Conservation (phyloP, 2,888 invertebrate species). For the Dynastes grantii region DNA sequence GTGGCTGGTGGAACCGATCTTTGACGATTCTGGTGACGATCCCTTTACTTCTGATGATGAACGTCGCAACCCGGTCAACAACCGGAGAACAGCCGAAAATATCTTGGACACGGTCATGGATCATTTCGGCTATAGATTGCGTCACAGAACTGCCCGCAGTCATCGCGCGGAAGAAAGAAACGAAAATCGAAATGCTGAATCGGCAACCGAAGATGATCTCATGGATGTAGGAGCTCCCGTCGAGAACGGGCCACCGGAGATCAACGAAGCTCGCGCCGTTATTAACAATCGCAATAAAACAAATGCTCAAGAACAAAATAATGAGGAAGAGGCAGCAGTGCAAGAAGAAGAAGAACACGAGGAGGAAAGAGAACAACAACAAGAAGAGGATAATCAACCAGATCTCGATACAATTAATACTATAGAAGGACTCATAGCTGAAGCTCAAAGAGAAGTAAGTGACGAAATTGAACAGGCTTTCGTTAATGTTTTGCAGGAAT, state of each 20-base stretch:
- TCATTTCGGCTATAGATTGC: conserved; percentile 44
- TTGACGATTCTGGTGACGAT: conserved; percentile 68
- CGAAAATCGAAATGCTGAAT: conserved; percentile 37
- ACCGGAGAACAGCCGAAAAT: conserved; percentile 30
- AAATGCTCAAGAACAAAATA: conserved; percentile 30
- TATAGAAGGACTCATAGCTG: conserved; percentile 22
- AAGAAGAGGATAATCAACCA: conserved; percentile 1
- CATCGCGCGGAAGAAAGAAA: conserved; percentile 19
- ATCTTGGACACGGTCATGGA: conserved; percentile 51
- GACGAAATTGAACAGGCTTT: conserved; percentile 22
- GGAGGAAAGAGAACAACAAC: conserved; percentile 3
- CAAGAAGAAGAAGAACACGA: conserved; percentile 9
- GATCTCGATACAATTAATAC: conserved; percentile 16
- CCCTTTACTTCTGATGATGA: conserved; percentile 48
- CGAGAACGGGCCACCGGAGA: conserved; percentile 15
- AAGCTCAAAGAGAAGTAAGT: conserved; percentile 12
- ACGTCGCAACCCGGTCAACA: conserved; percentile 22
- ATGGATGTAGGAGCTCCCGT: conserved; percentile 27
- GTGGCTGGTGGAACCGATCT: conserved; percentile 69
- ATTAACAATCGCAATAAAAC: conserved; percentile 27
- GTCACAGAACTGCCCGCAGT: conserved; percentile 29
- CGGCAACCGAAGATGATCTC: conserved; percentile 14
- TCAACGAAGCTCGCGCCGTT: conserved; percentile 37
- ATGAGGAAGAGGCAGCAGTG: neutral
- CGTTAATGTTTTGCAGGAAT: conserved; percentile 31